phyloP scores from a whole-genome alignment of 1,140 invertebrate species.

The Acromyrmex echinatior region DNA sequence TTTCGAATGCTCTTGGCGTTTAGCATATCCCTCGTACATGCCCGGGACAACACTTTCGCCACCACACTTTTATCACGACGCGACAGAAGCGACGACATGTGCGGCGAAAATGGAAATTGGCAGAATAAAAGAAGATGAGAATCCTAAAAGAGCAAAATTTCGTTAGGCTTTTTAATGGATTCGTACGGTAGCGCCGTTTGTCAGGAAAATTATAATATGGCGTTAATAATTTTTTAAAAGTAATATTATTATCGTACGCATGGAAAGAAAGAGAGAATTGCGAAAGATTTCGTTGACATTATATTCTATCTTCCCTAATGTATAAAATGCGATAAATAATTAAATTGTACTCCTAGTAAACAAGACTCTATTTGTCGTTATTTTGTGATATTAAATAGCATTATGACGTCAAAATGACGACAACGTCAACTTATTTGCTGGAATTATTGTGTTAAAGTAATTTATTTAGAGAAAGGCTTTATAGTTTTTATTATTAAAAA shows the following conservation, averaged over 20 bases:
- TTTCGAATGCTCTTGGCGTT: conserved; percentile 54
- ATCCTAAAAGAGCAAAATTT: conserved; percentile 49
- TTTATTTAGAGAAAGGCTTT: background rate
- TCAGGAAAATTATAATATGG: conserved; percentile 22
- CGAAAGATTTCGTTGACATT: background rate
- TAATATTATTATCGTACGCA: conserved; percentile 14
- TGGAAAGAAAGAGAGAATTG: background rate
- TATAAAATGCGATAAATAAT: background rate
- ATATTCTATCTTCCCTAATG: background rate
- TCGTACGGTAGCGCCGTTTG: conserved; percentile 3
- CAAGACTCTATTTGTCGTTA: too few species aligned
- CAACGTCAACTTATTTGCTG: too few species aligned
- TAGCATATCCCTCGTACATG: conserved; percentile 63
- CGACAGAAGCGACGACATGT: conserved; percentile 40
- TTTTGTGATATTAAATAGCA: too few species aligned
- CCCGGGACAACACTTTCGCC: conserved; percentile 62
- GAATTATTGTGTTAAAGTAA: background rate
- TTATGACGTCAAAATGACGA: too few species aligned
- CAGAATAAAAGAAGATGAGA: conserved; percentile 27
- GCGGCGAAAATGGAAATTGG: conserved; percentile 58
- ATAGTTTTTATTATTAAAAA: background rate
- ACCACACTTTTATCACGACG: conserved; percentile 38
- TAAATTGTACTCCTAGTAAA: background rate
- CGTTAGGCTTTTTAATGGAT: conserved; percentile 47
- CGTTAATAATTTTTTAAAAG: conserved; percentile 25